These are phyloP conservation scores for Serinus canaria DNA, from an alignment of 2,113 vertebrate genomes.

Conservation along the genomic window DNA sequence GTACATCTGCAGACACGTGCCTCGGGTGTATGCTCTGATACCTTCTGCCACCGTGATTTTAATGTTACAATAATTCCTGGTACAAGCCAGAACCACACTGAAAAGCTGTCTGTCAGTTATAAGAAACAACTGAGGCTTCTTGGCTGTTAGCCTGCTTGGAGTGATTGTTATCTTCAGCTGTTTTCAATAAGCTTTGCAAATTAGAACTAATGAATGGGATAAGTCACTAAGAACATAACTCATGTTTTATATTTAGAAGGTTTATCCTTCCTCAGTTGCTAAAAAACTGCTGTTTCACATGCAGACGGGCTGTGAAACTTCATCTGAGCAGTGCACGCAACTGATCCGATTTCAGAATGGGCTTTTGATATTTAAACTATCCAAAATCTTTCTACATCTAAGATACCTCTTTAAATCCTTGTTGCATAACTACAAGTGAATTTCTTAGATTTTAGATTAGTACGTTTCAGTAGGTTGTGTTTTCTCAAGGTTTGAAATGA, in stretches of 20 bases:
- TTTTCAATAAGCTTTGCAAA: neutral
- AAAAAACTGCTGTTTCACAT: neutral
- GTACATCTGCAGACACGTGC: accelerated
- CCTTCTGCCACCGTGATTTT: neutral
- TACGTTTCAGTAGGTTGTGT: neutral
- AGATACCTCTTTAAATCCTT: neutral
- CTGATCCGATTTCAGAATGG: neutral
- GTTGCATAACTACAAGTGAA: neutral
- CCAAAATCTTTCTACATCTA: neutral
- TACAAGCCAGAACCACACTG: neutral
- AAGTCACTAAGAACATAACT: neutral
- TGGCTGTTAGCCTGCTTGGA: neutral
- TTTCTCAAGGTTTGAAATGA: neutral
- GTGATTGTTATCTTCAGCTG: neutral
- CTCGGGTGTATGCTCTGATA: accelerated
- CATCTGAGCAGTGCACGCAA: neutral
- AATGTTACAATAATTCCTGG: neutral
- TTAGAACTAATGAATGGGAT: neutral
- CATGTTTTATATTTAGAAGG: neutral
- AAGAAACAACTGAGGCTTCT: neutral
- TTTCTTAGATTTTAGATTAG: neutral
- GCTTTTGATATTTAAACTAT: neutral
- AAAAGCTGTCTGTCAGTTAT: neutral
- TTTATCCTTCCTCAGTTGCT: neutral
- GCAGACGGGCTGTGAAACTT: neutral